Conservation (phyloP, 2,113 vertebrate genomes). For the Puffinus mauretanicus region DNA sequence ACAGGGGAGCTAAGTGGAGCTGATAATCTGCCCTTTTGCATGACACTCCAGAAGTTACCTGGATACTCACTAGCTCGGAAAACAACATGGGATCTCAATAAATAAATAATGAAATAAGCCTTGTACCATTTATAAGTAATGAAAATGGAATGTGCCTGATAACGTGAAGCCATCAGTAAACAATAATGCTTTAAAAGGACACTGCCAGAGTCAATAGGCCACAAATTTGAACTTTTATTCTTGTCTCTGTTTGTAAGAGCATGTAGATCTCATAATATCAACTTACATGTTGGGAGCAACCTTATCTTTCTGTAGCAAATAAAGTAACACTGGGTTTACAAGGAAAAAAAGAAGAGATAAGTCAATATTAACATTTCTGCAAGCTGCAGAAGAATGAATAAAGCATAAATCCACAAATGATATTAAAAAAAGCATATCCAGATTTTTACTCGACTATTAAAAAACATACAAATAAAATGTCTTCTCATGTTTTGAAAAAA, state of each 20-base stretch:
- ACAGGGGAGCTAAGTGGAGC: neutral
- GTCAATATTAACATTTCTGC: neutral
- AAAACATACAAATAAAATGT: neutral
- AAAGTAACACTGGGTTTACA: neutral
- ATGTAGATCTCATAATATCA: neutral
- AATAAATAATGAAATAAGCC: conserved; percentile 28
- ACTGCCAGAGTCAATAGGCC: neutral
- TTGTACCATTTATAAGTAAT: conserved; percentile 35
- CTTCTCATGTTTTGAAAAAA: neutral
- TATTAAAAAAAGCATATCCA: neutral
- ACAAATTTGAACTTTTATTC: neutral
- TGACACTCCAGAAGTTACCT: neutral
- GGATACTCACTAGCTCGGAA: neutral
- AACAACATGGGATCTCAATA: neutral
- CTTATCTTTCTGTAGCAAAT: neutral
- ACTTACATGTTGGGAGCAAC: neutral
- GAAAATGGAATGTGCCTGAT: conserved; percentile 3
- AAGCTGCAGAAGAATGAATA: neutral
- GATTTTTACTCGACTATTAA: neutral
- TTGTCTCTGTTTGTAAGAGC: neutral
- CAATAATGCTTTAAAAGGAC: neutral
- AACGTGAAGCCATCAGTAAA: neutral
- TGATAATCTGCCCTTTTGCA: neutral
- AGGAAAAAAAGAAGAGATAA: neutral
- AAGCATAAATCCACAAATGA: neutral